phyloP scores from a whole-genome alignment of 2,113 vertebrate genomes.

The Cyprinodon tularosa region DNA sequence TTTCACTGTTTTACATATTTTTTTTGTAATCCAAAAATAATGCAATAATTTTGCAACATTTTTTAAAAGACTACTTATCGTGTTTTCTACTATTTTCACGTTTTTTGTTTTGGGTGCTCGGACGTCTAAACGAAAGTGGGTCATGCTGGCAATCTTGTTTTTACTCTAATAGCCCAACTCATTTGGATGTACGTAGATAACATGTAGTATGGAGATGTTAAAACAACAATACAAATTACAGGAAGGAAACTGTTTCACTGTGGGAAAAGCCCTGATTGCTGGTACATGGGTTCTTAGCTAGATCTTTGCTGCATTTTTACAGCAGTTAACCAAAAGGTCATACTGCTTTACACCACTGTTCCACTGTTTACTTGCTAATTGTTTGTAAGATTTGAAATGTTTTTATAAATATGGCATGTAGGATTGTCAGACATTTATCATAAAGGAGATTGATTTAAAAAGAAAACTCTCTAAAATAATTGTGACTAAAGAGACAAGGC shows the following conservation, averaged over 20 bases:
- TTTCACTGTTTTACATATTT: not conserved
- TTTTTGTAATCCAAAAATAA: not conserved
- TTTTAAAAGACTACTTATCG: not conserved
- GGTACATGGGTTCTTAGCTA: not conserved
- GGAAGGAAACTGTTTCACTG: not conserved
- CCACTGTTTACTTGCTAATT: not conserved
- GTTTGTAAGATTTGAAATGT: not conserved
- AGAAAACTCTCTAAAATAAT: too few relatives aligned
- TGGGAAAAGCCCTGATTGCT: not conserved
- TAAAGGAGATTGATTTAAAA: not conserved
- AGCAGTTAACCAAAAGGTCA: not conserved
- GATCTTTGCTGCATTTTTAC: not conserved
- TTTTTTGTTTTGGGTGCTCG: not conserved
- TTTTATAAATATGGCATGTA: not conserved
- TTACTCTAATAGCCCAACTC: not conserved
- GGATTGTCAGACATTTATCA: not conserved
- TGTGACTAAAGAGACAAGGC: too few relatives aligned
- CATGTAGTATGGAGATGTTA: not conserved
- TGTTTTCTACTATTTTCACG: not conserved
- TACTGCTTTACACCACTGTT: not conserved
- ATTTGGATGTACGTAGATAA: not conserved
- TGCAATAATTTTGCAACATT: not conserved
- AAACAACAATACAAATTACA: conserved; percentile 1
- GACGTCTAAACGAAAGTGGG: not conserved
- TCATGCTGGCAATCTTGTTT: not conserved